Conservation (phyloP, 2,888 invertebrate species). For the Thymelicus lineola region DNA sequence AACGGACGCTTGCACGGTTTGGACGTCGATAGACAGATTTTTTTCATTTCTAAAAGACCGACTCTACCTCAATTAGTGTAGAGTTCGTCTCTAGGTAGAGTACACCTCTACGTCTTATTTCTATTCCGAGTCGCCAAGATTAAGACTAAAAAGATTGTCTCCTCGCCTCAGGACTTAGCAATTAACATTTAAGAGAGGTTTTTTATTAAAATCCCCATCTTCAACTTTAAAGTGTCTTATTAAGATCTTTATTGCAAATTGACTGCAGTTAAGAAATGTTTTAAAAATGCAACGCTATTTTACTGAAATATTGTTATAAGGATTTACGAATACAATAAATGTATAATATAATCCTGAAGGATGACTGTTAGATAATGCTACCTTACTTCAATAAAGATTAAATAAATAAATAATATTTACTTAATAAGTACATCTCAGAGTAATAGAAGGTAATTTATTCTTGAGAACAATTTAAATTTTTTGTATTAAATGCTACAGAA, state of each 20-base stretch:
- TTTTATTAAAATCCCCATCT: conserved; percentile 30
- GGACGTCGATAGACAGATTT: too few species aligned
- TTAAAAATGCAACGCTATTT: conserved; percentile 19
- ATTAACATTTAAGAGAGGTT: conserved; percentile 36
- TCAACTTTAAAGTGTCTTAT: conserved; percentile 33
- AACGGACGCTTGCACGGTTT: too few species aligned
- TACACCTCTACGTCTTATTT: neutral
- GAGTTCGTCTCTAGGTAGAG: neutral
- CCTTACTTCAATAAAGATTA: too few species aligned
- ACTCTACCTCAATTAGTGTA: neutral
- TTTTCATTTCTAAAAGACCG: neutral
- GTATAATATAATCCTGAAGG: too few species aligned
- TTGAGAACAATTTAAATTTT: too few species aligned
- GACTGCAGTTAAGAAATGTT: conserved; percentile 30
- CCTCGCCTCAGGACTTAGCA: conserved; percentile 32
- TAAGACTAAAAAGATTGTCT: conserved; percentile 30
- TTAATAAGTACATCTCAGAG: neutral
- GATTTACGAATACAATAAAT: too few species aligned
- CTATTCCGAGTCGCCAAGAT: conserved; percentile 18
- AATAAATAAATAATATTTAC: too few species aligned
- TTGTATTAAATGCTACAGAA: too few species aligned
- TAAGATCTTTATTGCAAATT: conserved; percentile 37
- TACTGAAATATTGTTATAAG: neutral
- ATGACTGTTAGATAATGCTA: too few species aligned
- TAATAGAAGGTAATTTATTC: too few species aligned